Conservation (phyloP, 1,140 invertebrate species). For the Caerostris extrusa region DNA sequence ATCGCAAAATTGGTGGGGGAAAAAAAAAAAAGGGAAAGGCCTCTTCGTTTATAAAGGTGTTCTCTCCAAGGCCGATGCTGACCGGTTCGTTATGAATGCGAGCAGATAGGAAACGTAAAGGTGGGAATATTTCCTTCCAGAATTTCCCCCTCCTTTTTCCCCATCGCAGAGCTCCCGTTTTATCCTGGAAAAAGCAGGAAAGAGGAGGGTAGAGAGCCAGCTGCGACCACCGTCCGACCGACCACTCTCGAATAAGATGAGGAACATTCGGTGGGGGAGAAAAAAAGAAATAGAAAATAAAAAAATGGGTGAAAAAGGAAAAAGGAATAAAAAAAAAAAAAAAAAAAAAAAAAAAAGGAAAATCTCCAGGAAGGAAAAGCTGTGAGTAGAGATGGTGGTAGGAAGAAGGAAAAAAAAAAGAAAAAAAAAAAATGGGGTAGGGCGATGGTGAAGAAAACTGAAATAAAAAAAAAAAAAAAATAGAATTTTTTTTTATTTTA, state of each 20-base stretch:
- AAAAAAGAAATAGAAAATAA: neutral
- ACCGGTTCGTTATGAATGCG: conserved; percentile 66
- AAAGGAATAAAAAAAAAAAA: neutral
- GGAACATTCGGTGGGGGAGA: conserved; percentile 12
- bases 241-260: conserved; percentile 3
- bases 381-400: neutral
- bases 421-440: neutral
- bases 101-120: conserved; percentile 53
- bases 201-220: conserved; percentile 33
- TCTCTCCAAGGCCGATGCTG: conserved; percentile 26
- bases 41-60: conserved; percentile 32
- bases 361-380: conserved; percentile 21
- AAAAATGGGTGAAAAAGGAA: neutral
- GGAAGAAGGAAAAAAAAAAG: neutral
- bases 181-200: conserved; percentile 15
- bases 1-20: neutral
- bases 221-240: conserved; percentile 50
- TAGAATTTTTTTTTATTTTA: neutral
- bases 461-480: neutral
- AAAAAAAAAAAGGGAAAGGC: neutral
- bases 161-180: conserved; percentile 7
- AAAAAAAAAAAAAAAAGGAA: neutral
- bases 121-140: conserved; percentile 1
- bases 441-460: neutral
- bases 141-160: neutral